phyloP scores from a whole-genome alignment of 2,888 invertebrate species.

The Marronus borbonicus region DNA sequence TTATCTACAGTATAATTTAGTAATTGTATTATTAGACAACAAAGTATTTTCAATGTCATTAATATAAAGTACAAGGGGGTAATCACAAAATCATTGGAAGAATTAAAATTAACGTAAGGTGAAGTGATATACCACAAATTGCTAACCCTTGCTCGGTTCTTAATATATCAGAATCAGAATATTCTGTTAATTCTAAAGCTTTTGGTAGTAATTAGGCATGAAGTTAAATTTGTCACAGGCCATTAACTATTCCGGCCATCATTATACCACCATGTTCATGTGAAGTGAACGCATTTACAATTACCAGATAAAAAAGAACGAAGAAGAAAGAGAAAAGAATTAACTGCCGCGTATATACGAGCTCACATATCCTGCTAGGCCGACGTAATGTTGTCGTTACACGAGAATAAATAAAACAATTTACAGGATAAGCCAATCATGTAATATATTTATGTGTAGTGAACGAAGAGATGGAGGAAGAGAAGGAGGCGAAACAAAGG shows the following conservation, averaged over 20 bases:
- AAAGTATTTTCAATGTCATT: too few species aligned
- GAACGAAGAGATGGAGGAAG: not conserved
- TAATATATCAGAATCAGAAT: not conserved
- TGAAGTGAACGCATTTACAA: constrained; percentile 36
- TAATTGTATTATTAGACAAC: too few species aligned
- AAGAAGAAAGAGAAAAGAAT: constrained; percentile 15
- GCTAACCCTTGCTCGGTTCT: constrained; percentile 1
- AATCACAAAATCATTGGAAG: too few species aligned
- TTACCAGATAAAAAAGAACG: constrained; percentile 35
- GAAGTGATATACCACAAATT: not conserved
- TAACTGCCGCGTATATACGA: not conserved
- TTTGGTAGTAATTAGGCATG: constrained; percentile 26
- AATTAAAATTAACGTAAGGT: too few species aligned
- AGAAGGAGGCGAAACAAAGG: constrained; percentile 60
- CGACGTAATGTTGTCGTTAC: constrained; percentile 20
- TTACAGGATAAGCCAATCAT: constrained; percentile 51
- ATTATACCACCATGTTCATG: constrained; percentile 37
- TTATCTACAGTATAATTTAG: too few species aligned
- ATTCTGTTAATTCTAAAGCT: constrained; percentile 12
- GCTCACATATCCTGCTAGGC: constrained; percentile 43
- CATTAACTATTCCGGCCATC: constrained; percentile 32
- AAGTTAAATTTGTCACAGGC: constrained; percentile 37
- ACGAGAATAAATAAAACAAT: constrained; percentile 47
- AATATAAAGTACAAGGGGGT: too few species aligned
- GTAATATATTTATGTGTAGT: constrained; percentile 49